Conservation (phyloP, 2,113 vertebrate species). For the Psilopsiagon aymara region DNA sequence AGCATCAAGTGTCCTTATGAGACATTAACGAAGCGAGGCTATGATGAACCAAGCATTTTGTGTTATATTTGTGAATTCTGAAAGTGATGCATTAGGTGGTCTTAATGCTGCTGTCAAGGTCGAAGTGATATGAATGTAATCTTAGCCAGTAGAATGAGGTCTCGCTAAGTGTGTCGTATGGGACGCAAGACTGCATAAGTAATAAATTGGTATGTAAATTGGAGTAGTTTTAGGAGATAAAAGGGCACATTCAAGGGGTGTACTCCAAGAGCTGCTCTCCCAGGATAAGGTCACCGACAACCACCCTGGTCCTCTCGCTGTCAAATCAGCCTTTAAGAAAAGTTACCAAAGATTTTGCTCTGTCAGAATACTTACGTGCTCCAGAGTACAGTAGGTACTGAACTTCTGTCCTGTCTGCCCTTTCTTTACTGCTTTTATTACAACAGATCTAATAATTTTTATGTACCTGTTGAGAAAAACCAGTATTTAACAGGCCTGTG, state of each 20-base stretch:
- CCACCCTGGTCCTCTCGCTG: neutral
- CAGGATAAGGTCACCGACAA: neutral
- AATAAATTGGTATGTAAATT: neutral
- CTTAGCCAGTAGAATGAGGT: neutral
- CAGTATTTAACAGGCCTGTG: neutral
- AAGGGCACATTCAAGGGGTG: neutral
- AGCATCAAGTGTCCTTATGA: neutral
- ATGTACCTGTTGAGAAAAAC: neutral
- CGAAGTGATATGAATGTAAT: neutral
- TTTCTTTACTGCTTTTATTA: neutral
- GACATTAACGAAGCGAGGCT: neutral
- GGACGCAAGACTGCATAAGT: neutral
- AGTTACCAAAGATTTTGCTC: neutral
- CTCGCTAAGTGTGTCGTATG: accelerated
- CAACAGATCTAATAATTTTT: neutral
- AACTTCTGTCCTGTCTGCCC: neutral
- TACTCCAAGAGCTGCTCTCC: neutral
- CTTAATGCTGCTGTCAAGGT: neutral
- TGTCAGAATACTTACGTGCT: neutral
- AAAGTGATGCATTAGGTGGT: neutral
- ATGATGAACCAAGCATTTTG: neutral
- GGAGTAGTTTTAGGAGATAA: neutral
- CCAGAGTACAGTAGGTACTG: neutral
- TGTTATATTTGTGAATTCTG: neutral
- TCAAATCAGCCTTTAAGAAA: neutral